Percentiles rank a stretch among this genome's conserved stretches.
Evolutionary conservation across 1,140 invertebrate genomes (phyloP).

Genomic region (Anoplolepis gracilipes): DNA sequence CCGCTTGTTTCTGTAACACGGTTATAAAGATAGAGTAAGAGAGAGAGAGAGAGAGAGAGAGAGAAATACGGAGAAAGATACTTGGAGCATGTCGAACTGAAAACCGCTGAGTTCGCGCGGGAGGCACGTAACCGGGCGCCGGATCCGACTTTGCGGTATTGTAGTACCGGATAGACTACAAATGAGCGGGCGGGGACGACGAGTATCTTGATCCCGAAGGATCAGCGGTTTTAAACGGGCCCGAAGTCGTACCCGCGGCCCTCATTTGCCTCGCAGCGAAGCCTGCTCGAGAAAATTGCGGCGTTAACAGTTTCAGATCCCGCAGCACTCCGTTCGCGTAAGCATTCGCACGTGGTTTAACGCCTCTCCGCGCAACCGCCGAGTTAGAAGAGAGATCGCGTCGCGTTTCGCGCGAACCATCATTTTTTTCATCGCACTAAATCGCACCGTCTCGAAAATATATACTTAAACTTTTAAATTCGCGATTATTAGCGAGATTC

Average conservation of each 20-base stretch:
- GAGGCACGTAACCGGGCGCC: slow-evolving; percentile 41
- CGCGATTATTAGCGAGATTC: neutral
- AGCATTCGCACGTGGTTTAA: slow-evolving; percentile 58
- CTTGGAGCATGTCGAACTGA: slow-evolving; percentile 50
- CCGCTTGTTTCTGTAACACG: slow-evolving; percentile 30
- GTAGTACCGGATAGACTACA: slow-evolving; percentile 53
- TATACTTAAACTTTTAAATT: neutral
- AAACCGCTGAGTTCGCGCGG: slow-evolving; percentile 64
- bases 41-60: no score
- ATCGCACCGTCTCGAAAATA: neutral
- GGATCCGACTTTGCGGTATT: slow-evolving; percentile 61
- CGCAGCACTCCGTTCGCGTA: neutral
- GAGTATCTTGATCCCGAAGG: slow-evolving; percentile 60
- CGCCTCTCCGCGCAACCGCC: slow-evolving; percentile 25
- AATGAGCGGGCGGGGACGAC: slow-evolving; percentile 60
- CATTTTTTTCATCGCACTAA: slow-evolving; percentile 33
- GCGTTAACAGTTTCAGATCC: slow-evolving; percentile 55
- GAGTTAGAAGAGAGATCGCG: slow-evolving; percentile 17
- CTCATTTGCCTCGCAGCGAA: slow-evolving; percentile 59
- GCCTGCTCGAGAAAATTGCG: slow-evolving; percentile 55
- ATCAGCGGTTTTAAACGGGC: slow-evolving; percentile 60
- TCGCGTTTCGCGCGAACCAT: slow-evolving; percentile 6
- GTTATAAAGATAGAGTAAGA: slow-evolving; percentile 20
- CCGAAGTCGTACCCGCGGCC: slow-evolving; percentile 54
- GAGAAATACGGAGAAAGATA: neutral